Percentiles rank a stretch among this genome's conserved stretches.
phyloP scores from a whole-genome alignment of 2,113 vertebrate genomes.

The Typhlomys cinereus region DNA sequence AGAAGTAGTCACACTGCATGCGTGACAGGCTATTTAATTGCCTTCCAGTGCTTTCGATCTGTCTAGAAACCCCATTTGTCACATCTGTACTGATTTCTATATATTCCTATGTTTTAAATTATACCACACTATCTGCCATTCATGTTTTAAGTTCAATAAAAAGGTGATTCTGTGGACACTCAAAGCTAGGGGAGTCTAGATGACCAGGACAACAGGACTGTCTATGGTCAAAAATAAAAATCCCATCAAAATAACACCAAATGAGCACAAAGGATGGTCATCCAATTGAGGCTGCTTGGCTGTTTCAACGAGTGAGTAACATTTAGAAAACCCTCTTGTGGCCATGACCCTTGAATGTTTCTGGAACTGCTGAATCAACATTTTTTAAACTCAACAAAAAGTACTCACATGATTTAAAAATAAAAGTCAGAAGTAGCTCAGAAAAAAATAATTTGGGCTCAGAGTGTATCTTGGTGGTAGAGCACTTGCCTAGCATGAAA shows the following conservation, averaged over 20 bases:
- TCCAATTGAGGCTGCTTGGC: not conserved
- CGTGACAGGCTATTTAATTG: not conserved
- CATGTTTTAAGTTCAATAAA: conserved; percentile 46
- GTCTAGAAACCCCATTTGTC: conserved; percentile 46
- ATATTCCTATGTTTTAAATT: conserved; percentile 59
- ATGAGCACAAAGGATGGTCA: not conserved
- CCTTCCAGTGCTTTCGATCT: conserved; percentile 41
- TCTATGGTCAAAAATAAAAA: not conserved
- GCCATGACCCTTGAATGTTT: not conserved
- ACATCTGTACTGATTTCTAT: conserved; percentile 40
- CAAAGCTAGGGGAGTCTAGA: conserved; percentile 10
- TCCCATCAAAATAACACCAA: not conserved
- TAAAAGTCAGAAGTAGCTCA: conserved; percentile 20
- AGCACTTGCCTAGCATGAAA: not conserved
- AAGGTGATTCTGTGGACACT: not conserved
- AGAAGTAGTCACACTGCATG: not conserved
- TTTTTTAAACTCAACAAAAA: conserved; percentile 44
- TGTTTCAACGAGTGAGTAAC: not conserved
- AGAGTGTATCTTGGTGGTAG: not conserved
- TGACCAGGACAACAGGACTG: not conserved
- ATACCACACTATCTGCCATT: conserved; percentile 42
- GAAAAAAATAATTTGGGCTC: not conserved
- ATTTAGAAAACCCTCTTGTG: not conserved
- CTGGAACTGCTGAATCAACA: not conserved
- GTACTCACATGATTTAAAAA: not conserved